phyloP scores from a whole-genome alignment of 2,113 vertebrate species.

The Perognathus longimembris region DNA sequence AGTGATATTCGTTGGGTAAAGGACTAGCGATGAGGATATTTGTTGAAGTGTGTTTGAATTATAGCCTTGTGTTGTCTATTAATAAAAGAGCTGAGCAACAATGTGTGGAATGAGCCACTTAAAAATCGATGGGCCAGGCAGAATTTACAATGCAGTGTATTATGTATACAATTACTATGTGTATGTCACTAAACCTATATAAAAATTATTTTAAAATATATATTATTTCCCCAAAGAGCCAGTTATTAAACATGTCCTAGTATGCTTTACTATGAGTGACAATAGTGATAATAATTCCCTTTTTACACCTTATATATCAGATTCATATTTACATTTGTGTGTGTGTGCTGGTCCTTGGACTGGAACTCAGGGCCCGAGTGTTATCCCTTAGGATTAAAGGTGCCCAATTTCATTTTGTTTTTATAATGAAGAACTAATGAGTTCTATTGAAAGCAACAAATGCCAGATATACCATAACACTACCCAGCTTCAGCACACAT shows the following conservation, averaged over 20 bases:
- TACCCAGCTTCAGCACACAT: background rate
- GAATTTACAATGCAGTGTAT: background rate
- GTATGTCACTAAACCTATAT: background rate
- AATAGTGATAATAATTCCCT: constrained; percentile 25
- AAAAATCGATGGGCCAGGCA: background rate
- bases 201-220: background rate
- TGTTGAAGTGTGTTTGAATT: background rate
- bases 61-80: background rate
- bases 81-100: background rate
- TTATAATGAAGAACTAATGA: background rate
- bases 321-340: background rate
- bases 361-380: too few relatives aligned
- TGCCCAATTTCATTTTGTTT: background rate
- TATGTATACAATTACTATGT: background rate
- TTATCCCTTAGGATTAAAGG: too few relatives aligned
- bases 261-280: too few relatives aligned
- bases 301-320: background rate
- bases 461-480: background rate
- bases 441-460: background rate
- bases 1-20: background rate
- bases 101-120: background rate
- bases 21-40: background rate
- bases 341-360: too few relatives aligned
- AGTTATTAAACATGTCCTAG: background rate
- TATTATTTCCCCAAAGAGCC: background rate